Conservation (phyloP, 2,888 invertebrate genomes). For the Ophion costatus region DNA sequence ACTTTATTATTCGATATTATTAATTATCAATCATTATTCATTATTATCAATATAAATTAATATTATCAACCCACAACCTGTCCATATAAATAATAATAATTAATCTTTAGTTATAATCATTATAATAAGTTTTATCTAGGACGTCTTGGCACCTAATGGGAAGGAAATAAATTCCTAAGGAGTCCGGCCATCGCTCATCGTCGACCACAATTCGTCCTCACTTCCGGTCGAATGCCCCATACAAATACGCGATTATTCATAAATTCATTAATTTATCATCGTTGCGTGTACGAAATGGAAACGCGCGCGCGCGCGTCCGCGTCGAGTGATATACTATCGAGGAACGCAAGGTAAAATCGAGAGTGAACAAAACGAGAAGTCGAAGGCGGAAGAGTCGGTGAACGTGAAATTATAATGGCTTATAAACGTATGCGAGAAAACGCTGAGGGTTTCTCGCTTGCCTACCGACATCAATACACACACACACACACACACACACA, state of each 20-base stretch:
- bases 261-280: slow-evolving; percentile 12
- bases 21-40: too few relatives aligned
- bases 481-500: too few relatives aligned
- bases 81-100: too few relatives aligned
- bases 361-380: slow-evolving; percentile 44
- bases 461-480: slow-evolving; percentile 1
- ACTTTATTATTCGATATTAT: too few relatives aligned
- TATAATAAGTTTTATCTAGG: too few relatives aligned
- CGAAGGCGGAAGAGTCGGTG: slow-evolving; percentile 51
- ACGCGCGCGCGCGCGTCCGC: neutral
- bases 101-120: too few relatives aligned
- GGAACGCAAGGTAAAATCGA: slow-evolving; percentile 45
- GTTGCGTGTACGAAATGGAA: slow-evolving; percentile 1
- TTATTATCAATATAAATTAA: too few relatives aligned
- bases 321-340: slow-evolving; percentile 18
- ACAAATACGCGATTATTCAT: neutral
- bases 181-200: too few relatives aligned
- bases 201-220: neutral
- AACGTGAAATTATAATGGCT: slow-evolving; percentile 69
- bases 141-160: too few relatives aligned
- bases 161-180: too few relatives aligned
- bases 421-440: slow-evolving; percentile 61
- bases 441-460: slow-evolving; percentile 54
- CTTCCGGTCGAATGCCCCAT: neutral
- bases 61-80: too few relatives aligned